phyloP scores from a whole-genome alignment of 2,113 vertebrate species.

The Monarcha castaneiventris region DNA sequence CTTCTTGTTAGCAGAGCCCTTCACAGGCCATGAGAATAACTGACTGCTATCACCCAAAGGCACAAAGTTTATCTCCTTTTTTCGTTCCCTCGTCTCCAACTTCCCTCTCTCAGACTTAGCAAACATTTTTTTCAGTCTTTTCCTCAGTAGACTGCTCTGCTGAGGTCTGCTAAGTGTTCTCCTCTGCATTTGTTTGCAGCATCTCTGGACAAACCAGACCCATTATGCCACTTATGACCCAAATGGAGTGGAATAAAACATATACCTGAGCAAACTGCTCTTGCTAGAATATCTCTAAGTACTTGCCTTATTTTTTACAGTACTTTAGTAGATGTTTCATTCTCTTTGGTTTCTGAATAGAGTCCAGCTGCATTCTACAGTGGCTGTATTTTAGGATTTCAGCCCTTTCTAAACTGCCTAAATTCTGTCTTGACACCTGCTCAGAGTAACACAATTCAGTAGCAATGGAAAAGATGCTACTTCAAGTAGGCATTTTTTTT shows the following conservation, averaged over 20 bases:
- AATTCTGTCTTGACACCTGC: neutral
- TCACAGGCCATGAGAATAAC: neutral
- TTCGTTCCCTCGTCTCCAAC: neutral
- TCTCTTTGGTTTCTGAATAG: neutral
- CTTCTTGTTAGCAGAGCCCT: neutral
- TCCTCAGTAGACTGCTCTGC: neutral
- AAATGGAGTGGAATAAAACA: neutral
- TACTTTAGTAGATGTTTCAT: neutral
- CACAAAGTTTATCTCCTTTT: neutral
- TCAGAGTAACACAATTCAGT: neutral
- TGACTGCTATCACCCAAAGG: neutral
- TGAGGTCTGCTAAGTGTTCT: neutral
- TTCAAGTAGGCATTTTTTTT: neutral
- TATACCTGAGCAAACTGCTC: neutral
- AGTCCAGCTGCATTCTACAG: conserved; percentile 1
- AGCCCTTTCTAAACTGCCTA: neutral
- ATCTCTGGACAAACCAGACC: neutral
- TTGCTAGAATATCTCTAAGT: neutral
- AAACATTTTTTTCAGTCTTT: neutral
- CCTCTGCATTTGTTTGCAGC: neutral
- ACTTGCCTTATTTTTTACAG: neutral
- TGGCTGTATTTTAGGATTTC: neutral
- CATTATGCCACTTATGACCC: rapidly evolving
- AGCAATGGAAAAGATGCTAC: neutral
- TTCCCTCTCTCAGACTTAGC: neutral